Base-by-base conservation (phyloP, 2,113 vertebrate genomes). In the Nansenia antarctica region DNA sequence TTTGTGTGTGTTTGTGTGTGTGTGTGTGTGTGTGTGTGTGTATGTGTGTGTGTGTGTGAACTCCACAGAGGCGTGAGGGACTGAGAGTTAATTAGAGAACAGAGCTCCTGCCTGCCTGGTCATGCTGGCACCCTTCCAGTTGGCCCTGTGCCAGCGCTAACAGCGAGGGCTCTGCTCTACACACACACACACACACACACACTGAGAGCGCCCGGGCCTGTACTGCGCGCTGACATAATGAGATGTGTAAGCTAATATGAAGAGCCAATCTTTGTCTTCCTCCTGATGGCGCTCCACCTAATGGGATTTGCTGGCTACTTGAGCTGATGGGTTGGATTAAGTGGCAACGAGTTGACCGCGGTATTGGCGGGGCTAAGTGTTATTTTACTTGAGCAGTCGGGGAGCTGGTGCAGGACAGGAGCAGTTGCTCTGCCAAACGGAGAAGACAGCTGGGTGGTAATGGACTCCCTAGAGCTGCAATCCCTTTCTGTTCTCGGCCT, bases 191-290 rank as follows among this genome's bases (percentile, higher is more conserved):
- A 27, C 65, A 39, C 35, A 55, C 37, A 31, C 35, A 59, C 69
- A 37, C 58, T 64, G 24, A 59, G 47, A 30, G 45, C 3, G 20
- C 18, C 26, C n/a, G 29, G 30, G 64, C n/a, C n/a, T n/a, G n/a
- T n/a, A n/a, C n/a, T n/a, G n/a, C n/a, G 39, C 65, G 66, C 75
- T 76, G 77, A 82, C 65, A 86, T 78, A 83, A 84, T 84, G 73
- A 75, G 80, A 87, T 77, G 80, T 82, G 73, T 82, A 84, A 77
- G 75, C 71, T 85, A 86, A 84, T 79, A 82, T 83, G 78, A 86
- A 83, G 81, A 62, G 79, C 65, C 58, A 67, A 78, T 78, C 72
- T n/a, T n/a, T 63, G 65, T 68, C 80, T 71, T 55, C 49, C 62
- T 59, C 72, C 69, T 73, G 80, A 81, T 73, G 62, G 69, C 74